Evolutionary conservation across 2,113 vertebrate genomes (phyloP), one percentile per base, ranked within the genome.

Genomic region (Toxotes jaculatrix): DNA sequence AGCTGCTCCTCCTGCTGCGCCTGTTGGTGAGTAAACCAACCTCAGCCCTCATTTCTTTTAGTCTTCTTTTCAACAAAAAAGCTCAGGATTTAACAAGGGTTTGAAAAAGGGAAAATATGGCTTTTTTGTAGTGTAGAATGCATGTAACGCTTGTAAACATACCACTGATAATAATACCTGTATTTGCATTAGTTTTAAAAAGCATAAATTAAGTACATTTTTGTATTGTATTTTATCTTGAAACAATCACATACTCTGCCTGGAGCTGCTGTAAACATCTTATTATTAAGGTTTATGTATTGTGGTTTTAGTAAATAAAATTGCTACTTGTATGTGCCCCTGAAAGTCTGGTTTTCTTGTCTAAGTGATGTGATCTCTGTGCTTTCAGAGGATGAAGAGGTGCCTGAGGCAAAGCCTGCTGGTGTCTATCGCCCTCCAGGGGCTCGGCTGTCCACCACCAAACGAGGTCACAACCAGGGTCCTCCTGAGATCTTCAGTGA

Each of bases 401-500:
- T 93, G 36, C 95, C 96, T 3, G 98, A 99, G 56, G 92, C 96
- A 0, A 96, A 97, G 80, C 90, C 94, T 7, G 3, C 94, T 0
- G 98, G 98, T 1, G 98, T 99, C 7, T 99, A 99, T 90, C 95
- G 98, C 84, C 98, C 98, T 4, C 98, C 98, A 0, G 98, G 97
- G 0, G 98, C 98, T 89, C 95, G 98, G 49, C 87, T 93, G 77
- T 90, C 95, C 77, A 92, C 95, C 31, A 92, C 93, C 5, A 96
- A 95, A 85, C 94, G 95, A 80, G 93, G 53, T 1, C 95, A 94
- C 62, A 71, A 16, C 55, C 97, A 97, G 86, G 97, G 97, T 55
- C 98, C 98, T 27, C 98, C 98, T 3, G 98, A 99, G 87, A 99
- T 99, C 91, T 98, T 92, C 87, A 99, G 94, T 0, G 98, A 99